Evolutionary conservation across 1,140 invertebrate genomes (phyloP).

Genomic region (Caenorhabditis inopinata): DNA sequence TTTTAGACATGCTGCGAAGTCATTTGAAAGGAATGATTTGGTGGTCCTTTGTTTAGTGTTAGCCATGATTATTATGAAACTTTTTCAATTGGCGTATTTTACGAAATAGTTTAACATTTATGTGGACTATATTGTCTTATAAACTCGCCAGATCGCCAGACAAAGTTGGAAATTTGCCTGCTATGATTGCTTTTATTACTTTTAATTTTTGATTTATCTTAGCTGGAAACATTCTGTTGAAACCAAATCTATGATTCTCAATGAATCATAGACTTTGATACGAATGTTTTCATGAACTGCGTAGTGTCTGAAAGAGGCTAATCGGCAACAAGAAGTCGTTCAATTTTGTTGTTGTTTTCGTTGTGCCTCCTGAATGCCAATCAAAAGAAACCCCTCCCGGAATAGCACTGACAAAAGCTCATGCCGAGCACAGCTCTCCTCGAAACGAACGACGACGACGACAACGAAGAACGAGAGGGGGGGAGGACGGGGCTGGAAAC

Average conservation of each 20-base stretch:
- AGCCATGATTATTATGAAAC: too few species aligned
- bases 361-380: constrained; percentile 10
- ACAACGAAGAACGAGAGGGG: not conserved
- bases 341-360: not conserved
- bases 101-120: too few species aligned
- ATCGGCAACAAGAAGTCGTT: not conserved
- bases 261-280: not conserved
- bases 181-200: too few species aligned
- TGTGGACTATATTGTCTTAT: too few species aligned
- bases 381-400: constrained; percentile 25
- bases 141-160: too few species aligned
- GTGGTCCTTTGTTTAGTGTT: too few species aligned
- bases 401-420: constrained; percentile 32
- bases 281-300: not conserved
- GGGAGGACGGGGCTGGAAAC: not conserved
- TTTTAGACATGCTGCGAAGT: not conserved
- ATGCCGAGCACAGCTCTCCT: constrained; percentile 19
- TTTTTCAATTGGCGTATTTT: too few species aligned
- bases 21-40: too few species aligned
- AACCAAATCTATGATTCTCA: too few species aligned
- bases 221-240: too few species aligned
- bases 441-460: constrained; percentile 23
- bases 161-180: too few species aligned
- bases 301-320: not conserved
- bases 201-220: too few species aligned